Conservation (phyloP, 1,140 invertebrate species). For the Yoshiicerus persimilis region DNA sequence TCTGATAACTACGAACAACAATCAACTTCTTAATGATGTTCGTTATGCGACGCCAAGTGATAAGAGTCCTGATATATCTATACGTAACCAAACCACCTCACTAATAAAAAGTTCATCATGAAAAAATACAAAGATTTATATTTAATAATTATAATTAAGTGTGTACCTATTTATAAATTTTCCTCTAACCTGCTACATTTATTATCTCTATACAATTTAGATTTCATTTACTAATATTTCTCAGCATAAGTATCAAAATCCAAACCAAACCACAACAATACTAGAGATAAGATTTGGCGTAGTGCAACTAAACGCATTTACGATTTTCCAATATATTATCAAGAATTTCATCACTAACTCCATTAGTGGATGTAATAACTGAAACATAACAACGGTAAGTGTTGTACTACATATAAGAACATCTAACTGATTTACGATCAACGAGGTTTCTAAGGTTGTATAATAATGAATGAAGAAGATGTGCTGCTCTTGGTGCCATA, state of each 20-base stretch:
- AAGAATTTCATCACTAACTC: not conserved
- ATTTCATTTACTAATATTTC: not conserved
- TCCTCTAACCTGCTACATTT: not conserved
- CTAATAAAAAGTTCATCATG: no score
- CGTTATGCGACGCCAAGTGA: not conserved
- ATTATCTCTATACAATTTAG: not conserved
- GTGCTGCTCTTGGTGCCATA: not conserved
- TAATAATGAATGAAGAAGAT: not conserved
- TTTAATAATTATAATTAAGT: no score
- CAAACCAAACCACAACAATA: not conserved
- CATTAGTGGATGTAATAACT: not conserved
- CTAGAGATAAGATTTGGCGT: no score
- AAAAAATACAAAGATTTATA: no score
- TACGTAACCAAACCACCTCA: no score
- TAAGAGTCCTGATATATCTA: not conserved
- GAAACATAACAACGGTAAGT: not conserved
- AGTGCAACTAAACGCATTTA: not conserved
- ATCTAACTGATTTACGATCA: not conserved
- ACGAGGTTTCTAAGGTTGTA: not conserved
- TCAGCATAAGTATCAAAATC: not conserved
- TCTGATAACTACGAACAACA: not conserved
- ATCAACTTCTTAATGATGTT: not conserved
- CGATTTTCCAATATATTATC: not conserved
- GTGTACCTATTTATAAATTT: not conserved
- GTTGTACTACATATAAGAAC: not conserved